These are phyloP conservation scores for Crenuchus spilurus DNA, from an alignment of 2,797 vertebrate species.

Conservation along the genomic window DNA sequence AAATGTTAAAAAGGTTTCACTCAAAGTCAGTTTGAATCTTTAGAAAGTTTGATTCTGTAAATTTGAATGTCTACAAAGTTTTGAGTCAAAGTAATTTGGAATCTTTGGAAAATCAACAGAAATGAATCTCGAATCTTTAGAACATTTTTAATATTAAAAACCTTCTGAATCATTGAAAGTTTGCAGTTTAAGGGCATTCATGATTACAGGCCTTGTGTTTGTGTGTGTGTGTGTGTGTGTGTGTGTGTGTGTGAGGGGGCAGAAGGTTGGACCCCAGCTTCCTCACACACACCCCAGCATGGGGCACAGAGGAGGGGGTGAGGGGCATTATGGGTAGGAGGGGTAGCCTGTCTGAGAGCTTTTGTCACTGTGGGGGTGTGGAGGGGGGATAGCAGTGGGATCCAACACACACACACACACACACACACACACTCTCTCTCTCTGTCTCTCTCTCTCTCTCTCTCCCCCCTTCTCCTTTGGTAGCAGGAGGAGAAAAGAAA, in stretches of 20 bases:
- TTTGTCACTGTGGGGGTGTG: slow-evolving; percentile 78
- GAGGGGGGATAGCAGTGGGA: slow-evolving; percentile 80
- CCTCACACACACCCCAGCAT: slow-evolving; percentile 74
- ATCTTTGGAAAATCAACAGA: no score
- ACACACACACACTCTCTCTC: slow-evolving; percentile 33
- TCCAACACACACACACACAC: slow-evolving; percentile 76
- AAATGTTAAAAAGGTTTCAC: background rate
- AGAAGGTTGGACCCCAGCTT: slow-evolving; percentile 58
- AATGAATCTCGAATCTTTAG: background rate
- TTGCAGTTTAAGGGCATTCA: background rate
- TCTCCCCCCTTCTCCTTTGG: slow-evolving; percentile 63
- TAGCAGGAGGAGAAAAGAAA: slow-evolving; percentile 83
- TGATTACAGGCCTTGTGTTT: no score
- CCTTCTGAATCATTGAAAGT: background rate
- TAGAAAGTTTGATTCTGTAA: no score
- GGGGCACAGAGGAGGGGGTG: slow-evolving; percentile 63
- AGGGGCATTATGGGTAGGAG: slow-evolving; percentile 60
- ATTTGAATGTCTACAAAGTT: no score
- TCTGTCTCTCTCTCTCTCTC: slow-evolving; percentile 69
- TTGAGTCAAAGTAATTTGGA: background rate
- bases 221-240: slow-evolving; percentile 1
- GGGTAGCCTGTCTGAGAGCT: slow-evolving; percentile 76
- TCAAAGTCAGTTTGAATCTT: background rate
- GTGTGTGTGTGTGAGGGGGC: slow-evolving; percentile 28
- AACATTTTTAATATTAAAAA: background rate